Evolutionary conservation across 1,140 invertebrate species (phyloP).

Genomic region (Euura lappo): DNA sequence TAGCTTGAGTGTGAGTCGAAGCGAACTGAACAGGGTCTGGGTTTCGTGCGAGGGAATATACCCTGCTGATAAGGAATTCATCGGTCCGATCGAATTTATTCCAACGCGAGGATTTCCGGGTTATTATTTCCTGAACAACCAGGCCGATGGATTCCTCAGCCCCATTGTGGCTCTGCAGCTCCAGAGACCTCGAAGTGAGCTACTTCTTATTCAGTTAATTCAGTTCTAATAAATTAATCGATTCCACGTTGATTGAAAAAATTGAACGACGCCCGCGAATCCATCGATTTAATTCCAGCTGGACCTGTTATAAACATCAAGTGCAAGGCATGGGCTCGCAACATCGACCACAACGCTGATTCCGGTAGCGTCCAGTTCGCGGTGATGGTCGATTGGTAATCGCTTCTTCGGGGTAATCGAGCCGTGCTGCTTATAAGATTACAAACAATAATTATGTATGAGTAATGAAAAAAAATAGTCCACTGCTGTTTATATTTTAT

Average conservation of each 20-base stretch:
- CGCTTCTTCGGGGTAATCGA: too few species aligned
- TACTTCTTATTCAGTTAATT: too few species aligned
- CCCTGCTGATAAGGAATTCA: constrained; percentile 64
- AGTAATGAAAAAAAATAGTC: too few species aligned
- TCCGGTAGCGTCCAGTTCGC: constrained; percentile 90
- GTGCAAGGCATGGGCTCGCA: constrained; percentile 89
- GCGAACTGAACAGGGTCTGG: constrained; percentile 56
- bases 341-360: constrained; percentile 79
- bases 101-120: constrained; percentile 54
- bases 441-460: too few species aligned
- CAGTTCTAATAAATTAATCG: constrained; percentile 34
- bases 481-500: not conserved
- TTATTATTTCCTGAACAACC: constrained; percentile 53
- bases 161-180: constrained; percentile 68
- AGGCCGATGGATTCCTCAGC: constrained; percentile 61
- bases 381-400: constrained; percentile 79
- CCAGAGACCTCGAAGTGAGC: constrained; percentile 29
- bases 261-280: too few species aligned
- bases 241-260: too few species aligned
- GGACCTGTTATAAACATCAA: constrained; percentile 88
- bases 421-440: too few species aligned
- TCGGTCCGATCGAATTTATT: constrained; percentile 59
- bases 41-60: constrained; percentile 65
- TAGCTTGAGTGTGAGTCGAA: not conserved
- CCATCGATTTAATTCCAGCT: constrained; percentile 54